Evolutionary conservation across 2,888 invertebrate species (phyloP).

Genomic region (Pseudococcus longispinus): DNA sequence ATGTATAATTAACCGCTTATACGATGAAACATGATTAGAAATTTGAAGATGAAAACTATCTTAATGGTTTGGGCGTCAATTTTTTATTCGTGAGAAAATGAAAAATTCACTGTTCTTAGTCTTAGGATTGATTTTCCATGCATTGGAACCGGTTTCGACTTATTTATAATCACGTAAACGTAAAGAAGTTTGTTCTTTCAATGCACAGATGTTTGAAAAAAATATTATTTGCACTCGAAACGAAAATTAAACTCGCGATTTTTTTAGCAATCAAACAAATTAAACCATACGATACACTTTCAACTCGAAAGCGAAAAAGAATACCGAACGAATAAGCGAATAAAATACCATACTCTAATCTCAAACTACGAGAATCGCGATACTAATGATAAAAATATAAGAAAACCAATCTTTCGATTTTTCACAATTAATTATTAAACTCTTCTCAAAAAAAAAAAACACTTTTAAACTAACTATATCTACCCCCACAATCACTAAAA

Average conservation of each 20-base stretch:
- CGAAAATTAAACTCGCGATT: neutral
- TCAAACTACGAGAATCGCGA: neutral
- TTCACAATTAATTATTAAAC: neutral
- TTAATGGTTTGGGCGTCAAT: neutral
- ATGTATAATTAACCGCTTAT: too few relatives aligned
- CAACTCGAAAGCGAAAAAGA: neutral
- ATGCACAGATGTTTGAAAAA: neutral
- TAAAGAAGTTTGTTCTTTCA: too few relatives aligned
- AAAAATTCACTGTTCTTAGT: neutral
- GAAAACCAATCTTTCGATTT: neutral
- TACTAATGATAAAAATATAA: neutral
- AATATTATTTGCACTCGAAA: neutral
- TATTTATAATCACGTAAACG: neutral
- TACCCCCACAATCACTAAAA: neutral
- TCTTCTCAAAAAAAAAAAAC: neutral
- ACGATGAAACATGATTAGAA: too few relatives aligned
- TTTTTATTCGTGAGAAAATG: neutral
- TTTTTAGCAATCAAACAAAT: neutral
- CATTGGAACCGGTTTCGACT: neutral
- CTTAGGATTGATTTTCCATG: neutral
- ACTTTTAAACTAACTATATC: neutral
- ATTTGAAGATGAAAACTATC: too few relatives aligned
- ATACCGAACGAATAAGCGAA: neutral
- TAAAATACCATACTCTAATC: neutral
- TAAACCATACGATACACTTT: neutral